Base-by-base conservation (phyloP, 2,888 invertebrate genomes). In the Gari tellinella region DNA sequence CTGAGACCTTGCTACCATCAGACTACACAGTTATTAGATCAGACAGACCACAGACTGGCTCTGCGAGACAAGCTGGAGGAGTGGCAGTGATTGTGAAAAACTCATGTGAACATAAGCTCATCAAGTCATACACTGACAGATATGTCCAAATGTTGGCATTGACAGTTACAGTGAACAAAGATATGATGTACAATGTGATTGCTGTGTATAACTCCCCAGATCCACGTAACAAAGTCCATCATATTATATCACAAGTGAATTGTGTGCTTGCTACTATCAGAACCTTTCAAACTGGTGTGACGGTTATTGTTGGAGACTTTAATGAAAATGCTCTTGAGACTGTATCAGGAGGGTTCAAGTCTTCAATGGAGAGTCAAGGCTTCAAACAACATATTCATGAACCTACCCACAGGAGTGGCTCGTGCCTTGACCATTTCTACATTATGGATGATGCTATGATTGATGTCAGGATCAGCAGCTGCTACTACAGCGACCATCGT, bases 251-350 rank as follows among this genome's bases (percentile, higher is more conserved):
- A 17, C 45, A 48, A 12, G 12, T 48, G 4, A 19, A 19, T 12
- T 17, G 19, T 19, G 4, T 48, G 48, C 17, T 48, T 8, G 19
- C 19, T 17, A 21, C 19, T 19, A 23, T 48, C 12, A 14, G 2
- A 19, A 19, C 2, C 21, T 17, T 17, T 19, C 19, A 23, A 19
- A 15, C 48, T 3, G 12, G 48, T 48, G 48, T 19, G 21, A 45
- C n/a, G n/a, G n/a, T n/a, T n/a, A 48, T 48, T 19, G 19, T 48
- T 48, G n/a, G 48, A 14, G 48, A 48, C 23, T 19, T 48, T 10
- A 48, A 19, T 19, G 48, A 48, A 5, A 14, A 19, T 43, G 19
- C 43, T 5, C 43, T 43, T 4, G 43, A 4, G 5, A 19, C 43
- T 17, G 5, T 14, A 4, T 5, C n/a, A 8, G n/a, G n/a, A 5